Evolutionary conservation across 2,888 invertebrate genomes (phyloP).

Genomic region (Listrodromus nycthemerus): DNA sequence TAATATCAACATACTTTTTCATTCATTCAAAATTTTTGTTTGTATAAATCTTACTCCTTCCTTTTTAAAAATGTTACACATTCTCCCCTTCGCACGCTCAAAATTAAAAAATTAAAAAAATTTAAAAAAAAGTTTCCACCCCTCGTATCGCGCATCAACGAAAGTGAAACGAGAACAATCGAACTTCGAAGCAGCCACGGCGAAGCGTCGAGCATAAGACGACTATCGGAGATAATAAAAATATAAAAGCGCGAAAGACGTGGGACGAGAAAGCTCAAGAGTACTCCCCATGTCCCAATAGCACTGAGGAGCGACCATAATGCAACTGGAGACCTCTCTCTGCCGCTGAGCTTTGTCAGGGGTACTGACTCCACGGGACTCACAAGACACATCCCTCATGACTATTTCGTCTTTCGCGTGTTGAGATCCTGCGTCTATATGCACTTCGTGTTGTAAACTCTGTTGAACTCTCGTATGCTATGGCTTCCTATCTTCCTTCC

Average conservation of each 20-base stretch:
- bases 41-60: too few relatives aligned
- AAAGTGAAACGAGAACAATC: background rate
- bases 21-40: too few relatives aligned
- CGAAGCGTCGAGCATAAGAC: background rate
- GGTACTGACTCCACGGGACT: slow-evolving; percentile 19
- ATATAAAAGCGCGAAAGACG: background rate
- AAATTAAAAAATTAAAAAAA: too few relatives aligned
- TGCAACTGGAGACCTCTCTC: slow-evolving; percentile 27
- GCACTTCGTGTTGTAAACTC: slow-evolving; percentile 74
- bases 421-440: slow-evolving; percentile 59
- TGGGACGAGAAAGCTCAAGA: slow-evolving; percentile 11
- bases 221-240: background rate
- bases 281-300: slow-evolving; percentile 18
- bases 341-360: slow-evolving; percentile 26
- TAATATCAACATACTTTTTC: too few relatives aligned
- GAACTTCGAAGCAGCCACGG: background rate
- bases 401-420: slow-evolving; percentile 25
- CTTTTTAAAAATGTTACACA: too few relatives aligned
- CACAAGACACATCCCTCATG: slow-evolving; percentile 27
- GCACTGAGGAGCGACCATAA: slow-evolving; percentile 23
- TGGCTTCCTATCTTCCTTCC: slow-evolving; percentile 45
- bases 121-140: background rate
- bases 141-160: background rate
- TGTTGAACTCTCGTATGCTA: slow-evolving; percentile 70
- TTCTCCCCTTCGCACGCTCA: background rate